Conservation (phyloP, 2,797 vertebrate genomes). For the Mormyrus proboscirostris region DNA sequence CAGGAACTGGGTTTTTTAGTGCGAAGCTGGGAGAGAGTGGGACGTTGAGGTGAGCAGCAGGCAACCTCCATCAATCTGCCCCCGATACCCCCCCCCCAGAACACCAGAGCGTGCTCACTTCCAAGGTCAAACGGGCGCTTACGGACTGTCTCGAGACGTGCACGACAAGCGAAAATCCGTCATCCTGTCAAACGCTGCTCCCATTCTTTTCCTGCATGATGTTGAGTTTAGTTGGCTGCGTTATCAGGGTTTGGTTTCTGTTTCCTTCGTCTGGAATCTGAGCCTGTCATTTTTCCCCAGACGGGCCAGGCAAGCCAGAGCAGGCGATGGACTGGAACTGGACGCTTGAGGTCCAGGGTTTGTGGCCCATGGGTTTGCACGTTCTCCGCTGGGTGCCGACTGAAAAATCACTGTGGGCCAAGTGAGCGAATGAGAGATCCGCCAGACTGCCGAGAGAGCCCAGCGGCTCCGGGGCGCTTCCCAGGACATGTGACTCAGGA, state of each 20-base stretch:
- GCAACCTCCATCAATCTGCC: neutral
- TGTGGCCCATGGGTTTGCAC: neutral
- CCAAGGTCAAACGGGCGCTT: neutral
- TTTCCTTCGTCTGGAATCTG: neutral
- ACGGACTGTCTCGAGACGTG: neutral
- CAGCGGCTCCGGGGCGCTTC: neutral
- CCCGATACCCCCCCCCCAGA: neutral
- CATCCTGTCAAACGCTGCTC: neutral
- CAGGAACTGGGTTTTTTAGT: neutral
- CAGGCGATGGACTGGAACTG: neutral
- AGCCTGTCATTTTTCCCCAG: slow-evolving; percentile 3
- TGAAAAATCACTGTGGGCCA: neutral
- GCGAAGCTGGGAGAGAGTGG: neutral
- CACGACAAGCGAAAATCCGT: neutral
- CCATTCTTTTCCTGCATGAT: neutral
- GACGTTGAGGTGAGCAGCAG: neutral
- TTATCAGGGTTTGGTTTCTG: neutral
- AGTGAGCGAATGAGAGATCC: neutral
- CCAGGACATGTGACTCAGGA: neutral
- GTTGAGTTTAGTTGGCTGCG: neutral
- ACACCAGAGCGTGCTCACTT: neutral
- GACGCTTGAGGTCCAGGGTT: neutral
- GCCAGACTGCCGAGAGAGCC: neutral
- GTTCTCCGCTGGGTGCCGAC: neutral
- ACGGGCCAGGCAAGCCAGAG: neutral